These are phyloP conservation scores for Cryptosula pallasiana DNA, from an alignment of 2,888 invertebrate species.

Conservation along the genomic window DNA sequence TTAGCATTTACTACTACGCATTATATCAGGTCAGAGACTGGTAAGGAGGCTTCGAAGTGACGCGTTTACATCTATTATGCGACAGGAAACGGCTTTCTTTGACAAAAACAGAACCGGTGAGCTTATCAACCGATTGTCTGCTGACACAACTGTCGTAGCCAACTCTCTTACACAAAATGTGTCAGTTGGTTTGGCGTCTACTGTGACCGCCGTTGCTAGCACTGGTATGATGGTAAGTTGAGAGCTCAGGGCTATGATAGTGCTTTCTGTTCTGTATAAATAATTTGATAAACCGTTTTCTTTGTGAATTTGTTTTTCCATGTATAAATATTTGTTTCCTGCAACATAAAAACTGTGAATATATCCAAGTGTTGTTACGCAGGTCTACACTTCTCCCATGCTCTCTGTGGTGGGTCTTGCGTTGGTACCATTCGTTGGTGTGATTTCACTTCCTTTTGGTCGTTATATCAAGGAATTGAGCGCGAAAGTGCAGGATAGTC, in stretches of 20 bases:
- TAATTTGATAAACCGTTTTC: too few relatives aligned
- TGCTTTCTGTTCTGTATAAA: too few relatives aligned
- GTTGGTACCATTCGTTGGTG: slow-evolving; percentile 84
- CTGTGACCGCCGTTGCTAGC: slow-evolving; percentile 79
- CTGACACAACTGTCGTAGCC: slow-evolving; percentile 86
- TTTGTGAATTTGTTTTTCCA: too few relatives aligned
- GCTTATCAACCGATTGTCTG: slow-evolving; percentile 79
- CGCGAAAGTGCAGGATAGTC: slow-evolving; percentile 63
- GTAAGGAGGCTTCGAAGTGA: slow-evolving; percentile 72
- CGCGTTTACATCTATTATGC: slow-evolving; percentile 73
- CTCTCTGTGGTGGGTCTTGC: slow-evolving; percentile 77
- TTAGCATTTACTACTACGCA: too few relatives aligned
- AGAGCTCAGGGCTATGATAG: too few relatives aligned
- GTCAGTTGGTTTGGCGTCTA: slow-evolving; percentile 84
- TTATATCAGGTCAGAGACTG: slow-evolving; percentile 79
- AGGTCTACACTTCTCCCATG: slow-evolving; percentile 87
- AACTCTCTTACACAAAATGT: slow-evolving; percentile 86
- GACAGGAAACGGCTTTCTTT: slow-evolving; percentile 87
- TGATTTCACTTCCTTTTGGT: slow-evolving; percentile 64
- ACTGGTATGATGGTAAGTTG: slow-evolving; percentile 83
- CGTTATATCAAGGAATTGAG: slow-evolving; percentile 80
- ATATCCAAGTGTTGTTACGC: too few relatives aligned
- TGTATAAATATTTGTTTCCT: too few relatives aligned
- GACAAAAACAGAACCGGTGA: slow-evolving; percentile 84
- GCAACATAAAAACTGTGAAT: too few relatives aligned